phyloP scores from a whole-genome alignment of 2,113 vertebrate genomes.

The Clarias magur region DNA sequence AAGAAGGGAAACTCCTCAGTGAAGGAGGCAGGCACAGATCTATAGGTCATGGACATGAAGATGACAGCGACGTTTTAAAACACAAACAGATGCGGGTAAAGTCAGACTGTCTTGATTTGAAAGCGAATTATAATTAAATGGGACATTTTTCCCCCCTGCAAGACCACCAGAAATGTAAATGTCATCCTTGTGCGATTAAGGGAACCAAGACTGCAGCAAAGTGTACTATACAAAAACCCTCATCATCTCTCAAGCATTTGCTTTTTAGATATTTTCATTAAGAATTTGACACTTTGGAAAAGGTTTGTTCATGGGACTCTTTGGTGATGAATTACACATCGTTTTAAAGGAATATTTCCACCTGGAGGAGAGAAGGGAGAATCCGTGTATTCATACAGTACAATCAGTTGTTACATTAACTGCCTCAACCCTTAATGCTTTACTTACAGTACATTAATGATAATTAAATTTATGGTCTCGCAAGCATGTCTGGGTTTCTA shows the following conservation, averaged over 20 bases:
- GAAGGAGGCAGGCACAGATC: conserved; percentile 21
- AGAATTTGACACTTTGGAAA: background rate
- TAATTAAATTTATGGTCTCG: background rate
- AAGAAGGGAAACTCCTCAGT: background rate
- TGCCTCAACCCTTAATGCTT: background rate
- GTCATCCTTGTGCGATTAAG: background rate
- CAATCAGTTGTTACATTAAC: background rate
- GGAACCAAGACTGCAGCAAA: background rate
- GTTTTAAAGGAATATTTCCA: background rate
- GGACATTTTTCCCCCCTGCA: no score
- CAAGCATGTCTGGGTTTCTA: background rate
- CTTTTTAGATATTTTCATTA: background rate
- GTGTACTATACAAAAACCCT: conserved; percentile 6
- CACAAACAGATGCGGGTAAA: background rate
- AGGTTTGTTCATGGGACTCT: conserved; percentile 33
- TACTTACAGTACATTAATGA: background rate
- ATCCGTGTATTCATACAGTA: background rate
- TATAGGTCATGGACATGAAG: background rate
- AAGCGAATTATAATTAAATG: background rate
- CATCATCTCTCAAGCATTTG: background rate
- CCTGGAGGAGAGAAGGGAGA: background rate
- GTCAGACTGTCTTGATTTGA: background rate
- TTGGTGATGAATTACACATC: conserved; percentile 43
- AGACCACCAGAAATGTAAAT: conserved; percentile 8
- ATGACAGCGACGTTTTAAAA: background rate